These are phyloP conservation scores for Polydrusus cervinus DNA, from an alignment of 2,888 invertebrate species.

Conservation along the genomic window DNA sequence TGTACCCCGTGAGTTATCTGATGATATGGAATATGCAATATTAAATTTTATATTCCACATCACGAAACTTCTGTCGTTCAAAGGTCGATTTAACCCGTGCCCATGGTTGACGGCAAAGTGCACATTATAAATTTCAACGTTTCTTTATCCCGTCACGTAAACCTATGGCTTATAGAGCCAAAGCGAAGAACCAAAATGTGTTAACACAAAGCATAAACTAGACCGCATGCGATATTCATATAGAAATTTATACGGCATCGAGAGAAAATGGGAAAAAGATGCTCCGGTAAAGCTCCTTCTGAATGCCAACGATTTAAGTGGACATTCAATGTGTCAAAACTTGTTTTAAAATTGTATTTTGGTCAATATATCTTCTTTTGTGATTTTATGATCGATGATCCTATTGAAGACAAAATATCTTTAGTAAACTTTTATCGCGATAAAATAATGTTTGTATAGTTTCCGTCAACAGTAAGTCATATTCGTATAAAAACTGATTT, in stretches of 20 bases:
- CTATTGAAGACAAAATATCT: background rate
- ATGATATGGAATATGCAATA: background rate
- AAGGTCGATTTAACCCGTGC: slow-evolving; percentile 36
- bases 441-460: too few relatives aligned
- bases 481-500: too few relatives aligned
- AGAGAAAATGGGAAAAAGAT: slow-evolving; percentile 49
- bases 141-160: slow-evolving; percentile 37
- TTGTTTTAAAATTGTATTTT: slow-evolving; percentile 37
- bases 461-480: too few relatives aligned
- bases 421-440: background rate
- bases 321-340: slow-evolving; percentile 34
- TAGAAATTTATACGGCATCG: slow-evolving; percentile 42
- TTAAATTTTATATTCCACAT: slow-evolving; percentile 30
- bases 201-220: slow-evolving; percentile 50
- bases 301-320: slow-evolving; percentile 29
- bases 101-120: slow-evolving; percentile 25
- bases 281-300: slow-evolving; percentile 31
- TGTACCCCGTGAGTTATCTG: background rate
- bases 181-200: slow-evolving; percentile 42
- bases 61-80: slow-evolving; percentile 37
- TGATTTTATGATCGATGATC: background rate
- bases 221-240: slow-evolving; percentile 51
- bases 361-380: slow-evolving; percentile 11
- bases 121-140: slow-evolving; percentile 37
- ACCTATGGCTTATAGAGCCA: slow-evolving; percentile 27